Conservation (phyloP, 2,888 invertebrate genomes). For the Dysmachus trigonus region DNA sequence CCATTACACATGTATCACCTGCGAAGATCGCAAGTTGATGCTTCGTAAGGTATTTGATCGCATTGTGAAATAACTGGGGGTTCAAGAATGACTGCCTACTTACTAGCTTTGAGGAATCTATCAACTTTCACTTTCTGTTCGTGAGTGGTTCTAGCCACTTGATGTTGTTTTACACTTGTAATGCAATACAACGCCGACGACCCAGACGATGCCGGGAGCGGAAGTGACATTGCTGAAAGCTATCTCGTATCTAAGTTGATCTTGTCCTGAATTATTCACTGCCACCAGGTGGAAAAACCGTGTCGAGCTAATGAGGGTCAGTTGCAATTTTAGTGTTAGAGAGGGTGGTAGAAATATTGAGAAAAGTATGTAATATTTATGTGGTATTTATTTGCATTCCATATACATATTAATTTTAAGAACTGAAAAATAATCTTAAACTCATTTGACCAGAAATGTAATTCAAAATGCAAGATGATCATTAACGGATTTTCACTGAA, state of each 20-base stretch:
- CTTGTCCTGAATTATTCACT: not conserved
- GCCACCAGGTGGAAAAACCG: not conserved
- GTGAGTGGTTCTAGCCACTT: not conserved
- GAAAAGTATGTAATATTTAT: not conserved
- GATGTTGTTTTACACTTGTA: not conserved
- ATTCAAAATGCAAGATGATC: too few species aligned
- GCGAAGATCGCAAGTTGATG: not conserved
- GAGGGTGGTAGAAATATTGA: not conserved
- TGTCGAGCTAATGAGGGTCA: not conserved
- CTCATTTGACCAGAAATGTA: too few species aligned
- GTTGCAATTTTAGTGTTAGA: not conserved
- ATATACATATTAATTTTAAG: too few species aligned
- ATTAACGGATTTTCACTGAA: too few species aligned
- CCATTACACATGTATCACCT: not conserved
- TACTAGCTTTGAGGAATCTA: not conserved
- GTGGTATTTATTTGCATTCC: not conserved
- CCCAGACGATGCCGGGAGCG: too few species aligned
- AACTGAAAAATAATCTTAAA: too few species aligned
- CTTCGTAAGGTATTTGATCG: not conserved
- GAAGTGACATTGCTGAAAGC: not conserved
- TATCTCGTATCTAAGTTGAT: not conserved
- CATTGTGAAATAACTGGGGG: not conserved
- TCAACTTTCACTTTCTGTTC: not conserved
- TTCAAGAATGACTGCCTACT: not conserved
- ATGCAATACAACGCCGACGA: not conserved